These are phyloP conservation scores for Montipora sp. DNA, from an alignment of 64 coral and sea anemone species.

Conservation along the genomic window DNA sequence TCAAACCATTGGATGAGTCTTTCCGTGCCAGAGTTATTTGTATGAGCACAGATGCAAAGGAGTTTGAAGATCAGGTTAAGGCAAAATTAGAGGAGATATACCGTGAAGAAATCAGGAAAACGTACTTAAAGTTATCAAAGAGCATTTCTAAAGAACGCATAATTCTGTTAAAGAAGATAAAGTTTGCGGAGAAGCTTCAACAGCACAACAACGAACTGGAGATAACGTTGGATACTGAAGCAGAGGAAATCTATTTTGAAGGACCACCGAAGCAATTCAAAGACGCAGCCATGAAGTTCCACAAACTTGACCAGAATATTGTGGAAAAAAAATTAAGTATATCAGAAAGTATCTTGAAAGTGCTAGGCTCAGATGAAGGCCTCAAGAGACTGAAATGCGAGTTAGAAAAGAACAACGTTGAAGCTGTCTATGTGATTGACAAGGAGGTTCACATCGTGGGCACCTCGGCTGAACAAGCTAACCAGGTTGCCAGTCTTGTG, in stretches of 20 bases:
- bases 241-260: conserved; percentile 46
- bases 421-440: conserved; percentile 62
- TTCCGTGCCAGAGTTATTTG: background rate
- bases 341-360: conserved; percentile 29
- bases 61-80: background rate
- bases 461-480: conserved; percentile 38
- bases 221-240: conserved; percentile 46
- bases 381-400: conserved; percentile 43
- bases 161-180: conserved; percentile 63
- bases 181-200: conserved; percentile 46
- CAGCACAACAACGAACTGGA: conserved; percentile 51
- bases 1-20: background rate
- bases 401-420: conserved; percentile 31
- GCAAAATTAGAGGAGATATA: conserved; percentile 32
- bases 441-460: conserved; percentile 21
- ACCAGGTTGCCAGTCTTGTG: conserved; percentile 45
- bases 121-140: conserved; percentile 1
- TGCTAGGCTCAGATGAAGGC: conserved; percentile 41
- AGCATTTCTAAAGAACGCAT: conserved; percentile 32
- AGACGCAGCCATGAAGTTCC: conserved; percentile 6
- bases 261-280: conserved; percentile 45
- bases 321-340: background rate
- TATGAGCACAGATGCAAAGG: background rate
- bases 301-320: conserved; percentile 9
- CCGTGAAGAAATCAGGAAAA: conserved; percentile 55